Conservation (phyloP, 2,113 vertebrate species). For the Apodemus speciosus region DNA sequence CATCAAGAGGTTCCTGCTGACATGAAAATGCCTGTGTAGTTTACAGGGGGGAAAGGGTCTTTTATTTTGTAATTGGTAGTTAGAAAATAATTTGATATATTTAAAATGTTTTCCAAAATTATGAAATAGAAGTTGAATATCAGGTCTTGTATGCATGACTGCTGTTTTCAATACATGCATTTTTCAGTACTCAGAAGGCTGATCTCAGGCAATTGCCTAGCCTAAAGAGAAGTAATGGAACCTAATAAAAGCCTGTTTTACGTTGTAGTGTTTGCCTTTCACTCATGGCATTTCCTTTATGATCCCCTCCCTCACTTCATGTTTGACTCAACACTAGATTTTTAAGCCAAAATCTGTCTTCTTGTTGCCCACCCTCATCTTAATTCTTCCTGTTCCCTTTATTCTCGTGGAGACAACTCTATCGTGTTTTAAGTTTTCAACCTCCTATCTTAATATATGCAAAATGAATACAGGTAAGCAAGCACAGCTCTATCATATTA, state of each 20-base stretch:
- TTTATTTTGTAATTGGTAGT: slow-evolving; percentile 54
- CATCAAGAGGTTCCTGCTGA: slow-evolving; percentile 60
- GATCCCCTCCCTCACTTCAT: neutral
- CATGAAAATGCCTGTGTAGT: slow-evolving; percentile 34
- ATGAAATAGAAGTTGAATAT: slow-evolving; percentile 52
- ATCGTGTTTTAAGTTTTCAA: neutral
- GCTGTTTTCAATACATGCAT: neutral
- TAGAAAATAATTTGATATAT: slow-evolving; percentile 61
- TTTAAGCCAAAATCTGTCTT: neutral
- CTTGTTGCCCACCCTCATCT: neutral
- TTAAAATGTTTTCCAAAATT: slow-evolving; percentile 60
- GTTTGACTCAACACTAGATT: neutral
- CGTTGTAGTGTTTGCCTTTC: slow-evolving; percentile 45
- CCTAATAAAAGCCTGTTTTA: slow-evolving; percentile 5
- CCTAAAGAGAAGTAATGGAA: slow-evolving; percentile 20
- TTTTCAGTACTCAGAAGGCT: neutral
- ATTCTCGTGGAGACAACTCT: neutral
- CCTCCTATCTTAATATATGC: neutral
- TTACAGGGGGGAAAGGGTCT: neutral
- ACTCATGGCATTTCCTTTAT: neutral
- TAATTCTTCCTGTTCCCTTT: neutral
- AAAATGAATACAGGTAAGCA: neutral
- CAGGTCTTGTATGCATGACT: neutral
- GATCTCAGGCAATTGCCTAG: neutral
- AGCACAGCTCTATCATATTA: neutral